phyloP scores from a whole-genome alignment of 2,797 vertebrate genomes.

The Malurus leucopterus region DNA sequence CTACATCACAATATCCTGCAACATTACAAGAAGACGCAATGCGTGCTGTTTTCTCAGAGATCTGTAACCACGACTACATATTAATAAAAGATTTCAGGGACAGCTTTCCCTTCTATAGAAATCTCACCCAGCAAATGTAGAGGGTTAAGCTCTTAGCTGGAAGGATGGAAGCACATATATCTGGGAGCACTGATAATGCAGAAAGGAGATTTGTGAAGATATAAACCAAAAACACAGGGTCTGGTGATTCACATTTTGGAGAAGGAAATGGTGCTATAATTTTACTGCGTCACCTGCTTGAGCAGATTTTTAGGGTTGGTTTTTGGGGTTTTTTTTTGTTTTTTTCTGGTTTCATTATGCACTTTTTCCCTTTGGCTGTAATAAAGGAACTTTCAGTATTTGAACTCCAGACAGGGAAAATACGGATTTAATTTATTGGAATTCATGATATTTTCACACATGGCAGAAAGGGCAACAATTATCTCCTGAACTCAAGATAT shows the following conservation, averaged over 20 bases:
- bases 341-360: not conserved
- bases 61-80: not conserved
- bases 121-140: not conserved
- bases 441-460: not conserved
- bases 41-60: constrained; percentile 9
- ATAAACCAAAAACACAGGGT: not conserved
- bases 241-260: not conserved
- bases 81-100: constrained; percentile 22
- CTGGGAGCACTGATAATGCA: not conserved
- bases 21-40: not conserved
- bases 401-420: not conserved
- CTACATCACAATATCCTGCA: not conserved
- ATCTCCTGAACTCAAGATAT: not conserved
- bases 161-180: not conserved
- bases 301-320: not conserved
- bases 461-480: not conserved
- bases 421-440: not conserved
- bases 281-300: not conserved
- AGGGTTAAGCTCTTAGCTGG: not conserved
- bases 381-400: not conserved
- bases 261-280: not conserved
- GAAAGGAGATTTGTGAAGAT: not conserved
- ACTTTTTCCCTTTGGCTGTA: not conserved
- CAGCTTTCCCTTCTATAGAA: not conserved
- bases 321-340: accelerated